phyloP scores from a whole-genome alignment of 2,797 vertebrate genomes.

The Neosalanx taihuensis region DNA sequence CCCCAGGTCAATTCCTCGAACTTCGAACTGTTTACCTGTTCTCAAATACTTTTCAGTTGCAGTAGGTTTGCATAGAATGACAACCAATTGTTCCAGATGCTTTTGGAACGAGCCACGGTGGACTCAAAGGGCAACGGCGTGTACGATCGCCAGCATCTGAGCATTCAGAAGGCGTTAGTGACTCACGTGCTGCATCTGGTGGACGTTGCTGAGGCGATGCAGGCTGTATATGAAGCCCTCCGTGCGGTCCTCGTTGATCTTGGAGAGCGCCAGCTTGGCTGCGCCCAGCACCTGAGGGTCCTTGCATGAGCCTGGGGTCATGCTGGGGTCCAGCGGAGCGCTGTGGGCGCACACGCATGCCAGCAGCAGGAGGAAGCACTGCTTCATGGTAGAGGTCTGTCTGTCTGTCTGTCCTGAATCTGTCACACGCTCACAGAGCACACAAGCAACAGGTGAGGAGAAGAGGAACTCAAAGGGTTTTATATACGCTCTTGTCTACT shows the following conservation, averaged over 20 bases:
- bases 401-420: background rate
- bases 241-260: constrained; percentile 68
- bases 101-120: background rate
- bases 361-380: constrained; percentile 46
- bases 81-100: background rate
- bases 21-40: background rate
- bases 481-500: constrained; percentile 34
- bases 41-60: background rate
- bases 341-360: constrained; percentile 35
- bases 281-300: constrained; percentile 39
- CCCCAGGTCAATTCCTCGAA: background rate
- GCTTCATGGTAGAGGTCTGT: constrained; percentile 59
- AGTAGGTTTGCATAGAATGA: background rate
- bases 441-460: background rate
- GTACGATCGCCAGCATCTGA: background rate
- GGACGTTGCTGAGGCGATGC: constrained; percentile 63
- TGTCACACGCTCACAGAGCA: background rate
- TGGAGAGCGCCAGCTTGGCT: constrained; percentile 55
- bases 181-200: constrained; percentile 66
- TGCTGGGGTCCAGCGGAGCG: constrained; percentile 42
- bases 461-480: background rate
- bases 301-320: constrained; percentile 53
- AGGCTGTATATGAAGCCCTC: constrained; percentile 69
- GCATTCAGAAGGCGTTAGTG: background rate
- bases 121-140: background rate